Conservation (phyloP, 1,140 invertebrate genomes). For the Prorops nasuta region DNA sequence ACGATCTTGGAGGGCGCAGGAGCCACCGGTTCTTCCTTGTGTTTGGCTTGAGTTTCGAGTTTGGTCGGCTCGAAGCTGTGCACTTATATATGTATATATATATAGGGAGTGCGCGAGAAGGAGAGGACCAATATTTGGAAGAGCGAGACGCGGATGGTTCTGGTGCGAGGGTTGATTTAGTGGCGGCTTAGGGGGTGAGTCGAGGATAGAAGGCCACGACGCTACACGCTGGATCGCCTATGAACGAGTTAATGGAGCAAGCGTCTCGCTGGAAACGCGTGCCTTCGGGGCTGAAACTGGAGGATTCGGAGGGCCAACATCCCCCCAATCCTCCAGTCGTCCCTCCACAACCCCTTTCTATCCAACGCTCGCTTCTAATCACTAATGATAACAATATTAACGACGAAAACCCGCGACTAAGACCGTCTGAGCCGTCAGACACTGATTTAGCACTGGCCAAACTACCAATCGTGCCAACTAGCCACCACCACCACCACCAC, state of each 20-base stretch:
- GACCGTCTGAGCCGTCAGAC: conserved; percentile 34
- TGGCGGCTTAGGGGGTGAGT: conserved; percentile 42
- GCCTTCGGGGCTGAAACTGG: too few relatives aligned
- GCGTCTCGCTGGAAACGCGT: conserved; percentile 11
- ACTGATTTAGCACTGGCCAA: conserved; percentile 34
- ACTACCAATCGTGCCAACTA: conserved; percentile 18
- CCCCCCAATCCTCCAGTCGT: neutral
- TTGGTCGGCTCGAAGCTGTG: too few relatives aligned
- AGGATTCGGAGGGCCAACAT: conserved; percentile 9
- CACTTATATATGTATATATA: too few relatives aligned
- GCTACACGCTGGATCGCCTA: conserved; percentile 45
- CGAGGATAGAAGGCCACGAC: conserved; percentile 31
- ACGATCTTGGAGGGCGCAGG: too few relatives aligned
- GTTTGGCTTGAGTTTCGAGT: too few relatives aligned
- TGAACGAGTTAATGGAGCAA: conserved; percentile 54
- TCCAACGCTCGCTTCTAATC: conserved; percentile 24
- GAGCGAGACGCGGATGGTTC: too few relatives aligned
- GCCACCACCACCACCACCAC: too few relatives aligned
- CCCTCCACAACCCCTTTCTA: neutral
- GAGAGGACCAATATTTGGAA: too few relatives aligned
- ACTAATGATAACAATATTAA: conserved; percentile 43
- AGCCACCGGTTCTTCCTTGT: too few relatives aligned
- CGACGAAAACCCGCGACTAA: conserved; percentile 29
- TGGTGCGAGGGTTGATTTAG: conserved; percentile 52
- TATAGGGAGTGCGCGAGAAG: too few relatives aligned